Conservation (phyloP, 1,140 invertebrate species). For the Leptopilina clavipes region DNA sequence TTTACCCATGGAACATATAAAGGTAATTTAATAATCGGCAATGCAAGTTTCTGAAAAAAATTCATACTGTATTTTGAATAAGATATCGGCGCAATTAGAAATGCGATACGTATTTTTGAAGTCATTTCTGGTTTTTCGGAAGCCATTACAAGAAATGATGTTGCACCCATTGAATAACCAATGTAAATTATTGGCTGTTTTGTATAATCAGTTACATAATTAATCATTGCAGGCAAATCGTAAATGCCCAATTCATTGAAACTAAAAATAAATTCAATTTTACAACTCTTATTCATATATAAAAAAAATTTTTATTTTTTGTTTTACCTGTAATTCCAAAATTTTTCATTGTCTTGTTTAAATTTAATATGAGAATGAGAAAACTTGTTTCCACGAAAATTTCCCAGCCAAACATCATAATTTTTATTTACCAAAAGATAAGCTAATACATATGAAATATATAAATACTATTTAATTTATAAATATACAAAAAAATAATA, state of each 20-base stretch:
- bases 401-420: constrained; percentile 27
- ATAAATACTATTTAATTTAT: too few species aligned
- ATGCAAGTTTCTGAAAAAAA: too few species aligned
- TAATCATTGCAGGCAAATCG: constrained; percentile 80
- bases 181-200: constrained; percentile 71
- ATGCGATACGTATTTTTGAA: constrained; percentile 75
- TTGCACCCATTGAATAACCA: constrained; percentile 80
- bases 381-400: constrained; percentile 26
- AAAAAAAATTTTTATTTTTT: too few species aligned
- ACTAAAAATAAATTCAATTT: constrained; percentile 52
- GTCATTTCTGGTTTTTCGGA: constrained; percentile 75
- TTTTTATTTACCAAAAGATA: background rate
- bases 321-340: constrained; percentile 28
- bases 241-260: constrained; percentile 82
- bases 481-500: too few species aligned
- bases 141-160: constrained; percentile 79
- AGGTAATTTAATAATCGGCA: too few species aligned
- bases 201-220: constrained; percentile 70
- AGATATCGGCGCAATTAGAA: constrained; percentile 84
- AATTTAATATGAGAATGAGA: background rate
- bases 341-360: background rate
- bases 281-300: too few species aligned
- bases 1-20: too few species aligned
- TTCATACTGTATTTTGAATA: constrained; percentile 80
- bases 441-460: background rate